Conservation (phyloP, 2,797 vertebrate species). For the Ambastaia sidthimunki region DNA sequence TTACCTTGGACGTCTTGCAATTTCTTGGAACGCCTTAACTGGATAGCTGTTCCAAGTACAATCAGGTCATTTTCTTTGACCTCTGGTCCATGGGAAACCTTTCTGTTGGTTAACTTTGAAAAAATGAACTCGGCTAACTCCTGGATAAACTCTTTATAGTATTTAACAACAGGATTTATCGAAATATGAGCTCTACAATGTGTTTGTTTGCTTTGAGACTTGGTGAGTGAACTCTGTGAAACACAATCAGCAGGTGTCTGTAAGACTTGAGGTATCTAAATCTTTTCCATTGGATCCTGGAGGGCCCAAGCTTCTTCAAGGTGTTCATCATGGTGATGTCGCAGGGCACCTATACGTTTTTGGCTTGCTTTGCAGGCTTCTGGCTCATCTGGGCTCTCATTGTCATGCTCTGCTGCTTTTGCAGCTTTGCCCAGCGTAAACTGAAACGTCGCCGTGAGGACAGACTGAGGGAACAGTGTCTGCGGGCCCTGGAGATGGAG, state of each 20-base stretch:
- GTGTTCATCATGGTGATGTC: slow-evolving; percentile 90
- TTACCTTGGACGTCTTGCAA: not conserved
- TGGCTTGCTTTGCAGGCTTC: slow-evolving; percentile 95
- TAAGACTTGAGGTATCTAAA: not conserved
- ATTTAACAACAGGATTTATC: slow-evolving; percentile 8
- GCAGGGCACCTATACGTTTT: slow-evolving; percentile 95
- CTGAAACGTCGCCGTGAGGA: slow-evolving; percentile 88
- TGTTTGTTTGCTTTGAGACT: slow-evolving; percentile 34
- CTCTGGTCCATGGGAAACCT: slow-evolving; percentile 5
- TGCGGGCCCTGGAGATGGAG: slow-evolving; percentile 86
- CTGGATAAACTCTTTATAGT: slow-evolving; percentile 3
- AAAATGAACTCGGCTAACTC: slow-evolving; percentile 26
- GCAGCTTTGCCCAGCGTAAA: slow-evolving; percentile 91
- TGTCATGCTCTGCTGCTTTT: slow-evolving; percentile 95
- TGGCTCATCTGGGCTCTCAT: slow-evolving; percentile 95
- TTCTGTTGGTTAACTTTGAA: slow-evolving; percentile 5
- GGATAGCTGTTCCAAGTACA: slow-evolving; percentile 2
- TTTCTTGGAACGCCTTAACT: slow-evolving; percentile 8
- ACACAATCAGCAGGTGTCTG: not conserved
- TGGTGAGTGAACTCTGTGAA: slow-evolving; percentile 14
- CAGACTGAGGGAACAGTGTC: slow-evolving; percentile 87
- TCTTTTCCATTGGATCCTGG: slow-evolving; percentile 39
- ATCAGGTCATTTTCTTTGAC: slow-evolving; percentile 4
- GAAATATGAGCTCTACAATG: slow-evolving; percentile 42
- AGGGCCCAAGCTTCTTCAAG: slow-evolving; percentile 25